Evolutionary conservation across 2,797 vertebrate species (phyloP), one percentile per base, ranked within the genome.

Genomic region (Ataeniobius toweri): DNA sequence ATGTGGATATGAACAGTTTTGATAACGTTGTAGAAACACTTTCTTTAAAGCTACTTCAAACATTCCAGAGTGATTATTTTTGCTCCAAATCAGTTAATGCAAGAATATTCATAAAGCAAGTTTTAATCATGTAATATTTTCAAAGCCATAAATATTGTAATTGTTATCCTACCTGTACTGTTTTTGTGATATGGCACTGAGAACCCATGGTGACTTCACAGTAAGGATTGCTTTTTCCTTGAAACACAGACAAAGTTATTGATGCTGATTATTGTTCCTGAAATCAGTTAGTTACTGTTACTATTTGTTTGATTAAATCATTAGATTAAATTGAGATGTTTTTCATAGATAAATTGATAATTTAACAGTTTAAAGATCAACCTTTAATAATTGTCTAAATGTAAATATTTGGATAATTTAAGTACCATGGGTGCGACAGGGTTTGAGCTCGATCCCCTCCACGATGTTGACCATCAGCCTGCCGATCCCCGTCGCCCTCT

Each of bases 121-220:
- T 41, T 41, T 67, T 44, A 24, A 41, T 16, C 39, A 13, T 13
- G 24, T 16, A 1, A 63, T 63, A 31, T 48, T 48, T 48, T 48
- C 46, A 26, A 68, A 63, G 44, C 14, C 22, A 24, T 0, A 39
- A 10, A 2, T 0, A 13, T 4, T 5, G 12, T 9, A 3, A 18
- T 0, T 0, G 1, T 10, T 5, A 0, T 68, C 73, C 5, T 0
- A 93, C 98, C 95, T 99, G 98, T 81, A 99, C 95, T 0, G 98
- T 99, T 95, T 99, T 99, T 14, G 98, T 99, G 94, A 99, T 98
- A 93, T 99, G 98, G 89, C 98, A 99, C 94, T 99, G 98, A 18
- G 98, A 98, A 16, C 97, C 98, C 98, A 99, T 99, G 0, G 98
- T 99, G 78, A 99, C 98, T 93, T 99, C 98, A 48, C 98, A 99